Evolutionary conservation across 2,888 invertebrate genomes (phyloP).

Genomic region (Tortrix viridana): DNA sequence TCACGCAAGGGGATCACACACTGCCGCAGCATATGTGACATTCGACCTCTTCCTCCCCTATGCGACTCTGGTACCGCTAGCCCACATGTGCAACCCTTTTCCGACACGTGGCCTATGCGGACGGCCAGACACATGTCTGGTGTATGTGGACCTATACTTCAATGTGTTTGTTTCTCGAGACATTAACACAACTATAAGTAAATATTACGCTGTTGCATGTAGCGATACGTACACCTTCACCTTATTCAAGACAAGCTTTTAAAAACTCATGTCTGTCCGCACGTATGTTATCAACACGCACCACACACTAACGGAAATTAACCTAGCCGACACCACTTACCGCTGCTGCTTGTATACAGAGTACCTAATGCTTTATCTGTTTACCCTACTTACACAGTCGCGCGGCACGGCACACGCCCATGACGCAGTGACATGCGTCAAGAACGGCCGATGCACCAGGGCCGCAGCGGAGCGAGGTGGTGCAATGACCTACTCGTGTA

Average conservation of each 20-base stretch:
- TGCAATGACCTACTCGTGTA: slow-evolving; percentile 54
- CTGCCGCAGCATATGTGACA: slow-evolving; percentile 67
- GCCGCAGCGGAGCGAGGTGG: slow-evolving; percentile 59
- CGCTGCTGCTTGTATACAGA: slow-evolving; percentile 16
- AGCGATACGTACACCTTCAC: slow-evolving; percentile 2
- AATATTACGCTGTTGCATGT: background rate
- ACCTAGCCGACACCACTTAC: slow-evolving; percentile 10
- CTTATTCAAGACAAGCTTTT: slow-evolving; percentile 5
- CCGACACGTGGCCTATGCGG: slow-evolving; percentile 57
- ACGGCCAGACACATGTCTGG: slow-evolving; percentile 32
- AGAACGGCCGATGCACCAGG: slow-evolving; percentile 72
- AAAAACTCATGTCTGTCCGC: background rate
- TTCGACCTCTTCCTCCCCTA: slow-evolving; percentile 53
- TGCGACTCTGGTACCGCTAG: slow-evolving; percentile 77
- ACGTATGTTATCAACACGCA: slow-evolving; percentile 3
- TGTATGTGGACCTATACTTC: slow-evolving; percentile 29
- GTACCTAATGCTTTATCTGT: slow-evolving; percentile 26
- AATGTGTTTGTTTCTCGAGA: slow-evolving; percentile 30
- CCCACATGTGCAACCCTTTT: slow-evolving; percentile 83
- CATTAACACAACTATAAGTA: slow-evolving; percentile 15
- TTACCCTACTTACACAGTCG: slow-evolving; percentile 37
- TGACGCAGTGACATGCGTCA: slow-evolving; percentile 83
- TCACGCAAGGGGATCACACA: slow-evolving; percentile 52
- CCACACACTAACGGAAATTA: slow-evolving; percentile 11
- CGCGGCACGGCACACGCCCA: slow-evolving; percentile 69